Evolutionary conservation across 2,888 invertebrate species (phyloP), one percentile per base, ranked within the genome.

Genomic region (Physocephala rufipes): DNA sequence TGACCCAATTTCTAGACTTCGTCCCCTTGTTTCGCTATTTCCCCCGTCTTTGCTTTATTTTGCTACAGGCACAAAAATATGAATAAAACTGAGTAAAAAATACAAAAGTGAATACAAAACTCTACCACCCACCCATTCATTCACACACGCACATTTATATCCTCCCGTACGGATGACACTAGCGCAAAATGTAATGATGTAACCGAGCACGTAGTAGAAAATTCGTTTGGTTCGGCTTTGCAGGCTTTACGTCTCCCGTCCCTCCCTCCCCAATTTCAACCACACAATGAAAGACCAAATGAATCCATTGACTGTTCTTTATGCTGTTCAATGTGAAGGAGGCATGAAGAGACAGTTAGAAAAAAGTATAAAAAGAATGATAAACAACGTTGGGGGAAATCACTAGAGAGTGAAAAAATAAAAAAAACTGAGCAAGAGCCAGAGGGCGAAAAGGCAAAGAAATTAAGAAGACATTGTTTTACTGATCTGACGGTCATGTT

Each of bases 1-100:
- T 77, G 77, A 77, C 77, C 76, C 74, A 77, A 74, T 77, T 77
- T 74, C 21, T 16, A 36, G 36, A 36, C 13, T 2, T 65, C 24
- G 67, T 68, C 71, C 65, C 51, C 61, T 61, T 59, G 45, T 55
- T 53, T 61, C 68, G 43, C 51, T 45, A 47, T 59, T 59, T 36
- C 51, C 2, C 24, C 24, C 9, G 24, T 5, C 2, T 21, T 58
- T 21, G 12, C 24, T 58, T 58, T 5, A 24, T 43, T 63, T 63
- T n/a, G 19, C 36, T 36, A 36, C 36, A 36, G 9, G 47, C 24
- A 24, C 47, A 63, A 21, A 63, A 45, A 43, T 24, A 63, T 24
- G 47, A 63, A 63, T 16, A 63, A 24, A 9, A 43, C 63, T 45
- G 43, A 16, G 45, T n/a, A n/a, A n/a, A n/a, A n/a, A 63, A 63